Percentiles rank a stretch among this genome's conserved stretches.
These are phyloP conservation scores for Macaca mulatta DNA, from an alignment of 2,113 vertebrate genomes.

Conservation along the genomic window DNA sequence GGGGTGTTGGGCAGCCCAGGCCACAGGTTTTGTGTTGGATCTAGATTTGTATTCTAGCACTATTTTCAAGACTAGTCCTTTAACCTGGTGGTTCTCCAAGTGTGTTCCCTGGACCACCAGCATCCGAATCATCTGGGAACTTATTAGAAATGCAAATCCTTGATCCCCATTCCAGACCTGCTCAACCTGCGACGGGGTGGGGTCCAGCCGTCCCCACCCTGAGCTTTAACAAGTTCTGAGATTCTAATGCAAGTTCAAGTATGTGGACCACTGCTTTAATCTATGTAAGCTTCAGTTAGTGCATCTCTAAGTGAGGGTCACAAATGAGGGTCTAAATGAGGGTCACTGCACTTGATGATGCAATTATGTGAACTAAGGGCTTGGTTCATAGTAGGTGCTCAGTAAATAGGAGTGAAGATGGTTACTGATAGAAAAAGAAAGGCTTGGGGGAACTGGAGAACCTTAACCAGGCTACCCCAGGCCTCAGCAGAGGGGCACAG, in stretches of 20 bases:
- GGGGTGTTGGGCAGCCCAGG: too few species aligned
- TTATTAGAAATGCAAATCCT: background rate
- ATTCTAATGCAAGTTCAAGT: background rate
- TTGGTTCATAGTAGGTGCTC: background rate
- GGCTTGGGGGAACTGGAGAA: too few species aligned
- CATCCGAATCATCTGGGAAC: background rate
- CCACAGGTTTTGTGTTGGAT: background rate
- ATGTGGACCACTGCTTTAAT: background rate
- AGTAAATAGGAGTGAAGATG: background rate
- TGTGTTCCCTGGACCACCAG: background rate
- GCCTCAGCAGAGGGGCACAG: background rate
- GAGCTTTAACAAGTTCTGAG: background rate
- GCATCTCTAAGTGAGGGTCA: background rate
- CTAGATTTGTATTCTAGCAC: background rate
- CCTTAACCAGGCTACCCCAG: rapidly evolving
- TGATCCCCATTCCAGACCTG: background rate
- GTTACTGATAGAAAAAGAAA: background rate
- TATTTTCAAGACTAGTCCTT: background rate
- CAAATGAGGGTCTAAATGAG: background rate
- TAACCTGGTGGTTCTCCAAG: background rate
- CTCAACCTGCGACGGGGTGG: background rate
- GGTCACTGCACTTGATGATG: rapidly evolving
- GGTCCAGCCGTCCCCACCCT: too few species aligned
- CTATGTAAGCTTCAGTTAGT: background rate
- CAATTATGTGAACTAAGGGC: background rate